These are phyloP conservation scores for Cheilosia vernalis DNA, from an alignment of 2,888 invertebrate genomes.

Conservation along the genomic window DNA sequence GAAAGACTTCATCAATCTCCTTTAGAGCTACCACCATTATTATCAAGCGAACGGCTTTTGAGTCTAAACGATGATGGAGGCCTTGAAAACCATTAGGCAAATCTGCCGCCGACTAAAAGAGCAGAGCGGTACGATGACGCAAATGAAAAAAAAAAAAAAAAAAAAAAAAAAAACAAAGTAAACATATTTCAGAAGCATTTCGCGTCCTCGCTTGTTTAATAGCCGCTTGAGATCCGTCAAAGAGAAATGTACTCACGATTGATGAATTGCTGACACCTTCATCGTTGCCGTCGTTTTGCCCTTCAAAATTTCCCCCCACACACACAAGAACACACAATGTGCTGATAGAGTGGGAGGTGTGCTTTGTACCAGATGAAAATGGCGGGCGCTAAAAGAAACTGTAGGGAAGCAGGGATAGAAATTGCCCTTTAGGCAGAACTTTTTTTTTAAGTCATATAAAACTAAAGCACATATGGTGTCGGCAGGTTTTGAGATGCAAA, in stretches of 20 bases:
- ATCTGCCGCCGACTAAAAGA: conserved; percentile 37
- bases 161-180: conserved; percentile 22
- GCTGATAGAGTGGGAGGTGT: background rate
- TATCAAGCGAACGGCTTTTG: conserved; percentile 3
- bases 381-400: background rate
- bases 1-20: conserved; percentile 57
- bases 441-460: background rate
- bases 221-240: conserved; percentile 47
- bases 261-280: conserved; percentile 62
- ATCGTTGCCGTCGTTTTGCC: conserved; percentile 10
- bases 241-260: conserved; percentile 59
- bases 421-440: background rate
- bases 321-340: background rate
- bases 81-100: conserved; percentile 43
- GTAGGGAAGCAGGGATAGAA: background rate
- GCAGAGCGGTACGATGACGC: conserved; percentile 2
- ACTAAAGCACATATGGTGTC: background rate
- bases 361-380: conserved; percentile 7
- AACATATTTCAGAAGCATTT: conserved; percentile 46
- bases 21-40: conserved; percentile 46
- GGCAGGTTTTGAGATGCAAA: background rate
- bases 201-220: conserved; percentile 52
- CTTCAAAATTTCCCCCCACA: conserved; percentile 1
- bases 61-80: conserved; percentile 6
- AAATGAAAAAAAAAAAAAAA: background rate